phyloP scores from a whole-genome alignment of 2,797 vertebrate species.

The Manis javanica region DNA sequence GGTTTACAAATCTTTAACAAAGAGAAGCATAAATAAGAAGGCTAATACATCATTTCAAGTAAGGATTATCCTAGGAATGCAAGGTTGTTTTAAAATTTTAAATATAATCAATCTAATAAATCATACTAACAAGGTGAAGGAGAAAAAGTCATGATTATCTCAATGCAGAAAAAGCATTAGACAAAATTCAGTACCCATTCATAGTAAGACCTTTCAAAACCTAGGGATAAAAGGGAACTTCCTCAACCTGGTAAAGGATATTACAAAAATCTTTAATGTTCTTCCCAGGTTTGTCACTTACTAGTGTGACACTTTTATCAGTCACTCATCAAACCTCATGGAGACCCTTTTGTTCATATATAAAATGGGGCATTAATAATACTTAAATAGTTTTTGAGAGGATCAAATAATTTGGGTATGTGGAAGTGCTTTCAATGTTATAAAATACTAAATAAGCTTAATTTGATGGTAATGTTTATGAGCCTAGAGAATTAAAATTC shows the following conservation, averaged over 20 bases:
- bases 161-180: background rate
- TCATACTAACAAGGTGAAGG: background rate
- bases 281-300: background rate
- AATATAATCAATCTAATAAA: background rate
- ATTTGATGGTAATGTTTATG: background rate
- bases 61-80: background rate
- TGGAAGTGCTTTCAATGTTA: background rate
- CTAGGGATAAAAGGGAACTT: background rate
- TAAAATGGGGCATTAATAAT: background rate
- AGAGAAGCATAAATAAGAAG: background rate
- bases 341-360: background rate
- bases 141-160: background rate
- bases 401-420: background rate
- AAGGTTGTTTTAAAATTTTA: constrained; percentile 28
- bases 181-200: background rate
- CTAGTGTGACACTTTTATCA: background rate
- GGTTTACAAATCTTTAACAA: background rate
- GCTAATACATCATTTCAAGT: background rate
- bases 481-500: constrained; percentile 42
- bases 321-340: background rate
- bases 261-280: background rate
- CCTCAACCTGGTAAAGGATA: background rate
- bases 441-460: background rate
- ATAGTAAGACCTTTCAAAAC: constrained; percentile 27
- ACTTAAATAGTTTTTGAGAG: background rate